Base-by-base conservation (phyloP, 2,888 invertebrate species). In the Blomia tropicalis region DNA sequence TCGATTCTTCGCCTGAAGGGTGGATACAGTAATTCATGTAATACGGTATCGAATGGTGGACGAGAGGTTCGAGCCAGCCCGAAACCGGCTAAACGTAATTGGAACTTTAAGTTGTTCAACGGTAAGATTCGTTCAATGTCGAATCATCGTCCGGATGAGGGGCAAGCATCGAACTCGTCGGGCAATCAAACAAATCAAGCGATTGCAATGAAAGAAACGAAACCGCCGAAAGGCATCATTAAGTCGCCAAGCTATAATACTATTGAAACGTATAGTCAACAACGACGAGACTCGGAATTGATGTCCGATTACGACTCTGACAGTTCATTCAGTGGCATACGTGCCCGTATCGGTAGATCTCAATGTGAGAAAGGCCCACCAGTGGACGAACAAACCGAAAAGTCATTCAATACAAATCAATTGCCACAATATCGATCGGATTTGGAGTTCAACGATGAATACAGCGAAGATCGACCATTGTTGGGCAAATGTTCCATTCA, bases 211-310 rank as follows among this genome's bases (percentile, higher is more conserved):
- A 27, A 3, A 36, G 56, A 56, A 19, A 56, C 56, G 31, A 36
- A 31, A 31, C 25, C n/a, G 2, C 56, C 56, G 14, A 56, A 31
- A 25, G 17, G 25, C 23, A 56, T 56, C 25, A 56, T 56, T 30
- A 56, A 56, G 23, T 56, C 56, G 3, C 25, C 56, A 2, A 56
- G 56, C 29, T 56, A 56, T 36, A 56, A 56, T 25, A 56, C 29
- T 2, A 56, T 56, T 31, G 56, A 56, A 36, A 25, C 7, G 7
- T n/a, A 14, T n/a, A 47, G 22, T 27, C 22, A 47, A 27, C 51
- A n/a, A 47, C 14, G 7, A 36, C 7, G 7, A 7, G 36, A 36
- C 17, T 11, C 36, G 7, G 36, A 36, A 11, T 17, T 36, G 7
- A 17, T 7, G 7, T 11, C 7, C 17, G n/a, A n/a, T n/a, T 36